Conservation (phyloP, 2,113 vertebrate genomes). For the Saccopteryx bilineata region DNA sequence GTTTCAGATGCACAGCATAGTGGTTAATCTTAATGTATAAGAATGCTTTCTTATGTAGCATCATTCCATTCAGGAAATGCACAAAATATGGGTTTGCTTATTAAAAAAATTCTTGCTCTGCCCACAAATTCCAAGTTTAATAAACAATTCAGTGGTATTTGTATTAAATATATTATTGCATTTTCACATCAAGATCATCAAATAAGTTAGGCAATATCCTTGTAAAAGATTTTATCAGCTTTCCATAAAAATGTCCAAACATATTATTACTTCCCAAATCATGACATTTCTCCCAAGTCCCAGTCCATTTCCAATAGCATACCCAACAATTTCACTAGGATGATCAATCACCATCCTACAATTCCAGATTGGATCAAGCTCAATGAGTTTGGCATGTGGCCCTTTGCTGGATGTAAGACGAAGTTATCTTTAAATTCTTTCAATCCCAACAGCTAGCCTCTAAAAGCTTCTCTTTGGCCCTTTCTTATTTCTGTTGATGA, state of each 20-base stretch:
- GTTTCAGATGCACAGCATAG: not conserved
- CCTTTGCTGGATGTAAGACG: not conserved
- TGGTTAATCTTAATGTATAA: not conserved
- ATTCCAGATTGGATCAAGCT: not conserved
- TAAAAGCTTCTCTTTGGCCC: not conserved
- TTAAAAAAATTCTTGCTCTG: not conserved
- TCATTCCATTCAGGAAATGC: not conserved
- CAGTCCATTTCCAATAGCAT: not conserved
- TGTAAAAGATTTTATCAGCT: slow-evolving; percentile 33
- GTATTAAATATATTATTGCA: slow-evolving; percentile 1
- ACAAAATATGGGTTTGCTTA: not conserved
- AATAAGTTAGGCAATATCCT: not conserved
- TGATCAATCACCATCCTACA: not conserved
- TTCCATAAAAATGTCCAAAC: not conserved
- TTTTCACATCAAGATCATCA: slow-evolving; percentile 53
- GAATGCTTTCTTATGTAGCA: not conserved
- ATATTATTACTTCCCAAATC: not conserved
- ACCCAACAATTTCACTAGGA: not conserved
- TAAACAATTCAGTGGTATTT: not conserved
- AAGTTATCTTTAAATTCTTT: slow-evolving; percentile 31
- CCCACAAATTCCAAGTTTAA: slow-evolving; percentile 49
- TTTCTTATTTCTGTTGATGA: slow-evolving; percentile 33
- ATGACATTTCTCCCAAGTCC: not conserved
- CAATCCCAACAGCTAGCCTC: not conserved
- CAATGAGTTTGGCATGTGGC: not conserved